Evolutionary conservation across 2,888 invertebrate species (phyloP), one percentile per base, ranked within the genome.

Genomic region (Dichetophora obliterata): DNA sequence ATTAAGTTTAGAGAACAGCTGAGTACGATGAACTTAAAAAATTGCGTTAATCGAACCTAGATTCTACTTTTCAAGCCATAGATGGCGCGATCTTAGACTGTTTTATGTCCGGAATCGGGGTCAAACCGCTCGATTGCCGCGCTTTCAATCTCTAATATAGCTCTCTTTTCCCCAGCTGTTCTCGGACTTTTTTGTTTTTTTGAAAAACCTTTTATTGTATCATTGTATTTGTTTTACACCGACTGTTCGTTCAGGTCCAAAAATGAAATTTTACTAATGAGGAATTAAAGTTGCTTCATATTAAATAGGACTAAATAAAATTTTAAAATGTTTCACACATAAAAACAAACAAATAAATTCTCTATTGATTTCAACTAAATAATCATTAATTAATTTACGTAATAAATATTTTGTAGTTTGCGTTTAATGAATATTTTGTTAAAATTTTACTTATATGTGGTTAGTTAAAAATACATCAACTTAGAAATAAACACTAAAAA

Each of bases 211-310:
- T n/a, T 37, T 66, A 48, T 75, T 82, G 24, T 77, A 75, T 76
- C 76, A 72, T 61, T 63, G 57, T 76, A 27, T 66, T 66, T 11
- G 37, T 43, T 68, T 68, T 27, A 27, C 31, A 34, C 24, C 63
- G 24, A 31, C 75, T 72, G 68, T 52, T 81, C 81, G 73, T 80
- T 86, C 87, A 86, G 86, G 86, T 87, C 86, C 86, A 87, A 86
- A 86, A 86, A 87, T 83, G 80, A 86, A 86, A 87, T 87, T 86
- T 86, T 82, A 84, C 87, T 86, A 86, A 86, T 84, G 85, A 86
- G 86, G 86, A 86, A 86, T 86, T 84, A 84, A 86, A 84, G 87
- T 86, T 86, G 81, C 86, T 84, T 86, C 83, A 77, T 77, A 84
- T 84, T 82, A 82, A 83, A 81, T 86, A 83, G 81, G 83, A 81